Conservation (phyloP, 2,797 vertebrate species). For the Pristis pectinata region DNA sequence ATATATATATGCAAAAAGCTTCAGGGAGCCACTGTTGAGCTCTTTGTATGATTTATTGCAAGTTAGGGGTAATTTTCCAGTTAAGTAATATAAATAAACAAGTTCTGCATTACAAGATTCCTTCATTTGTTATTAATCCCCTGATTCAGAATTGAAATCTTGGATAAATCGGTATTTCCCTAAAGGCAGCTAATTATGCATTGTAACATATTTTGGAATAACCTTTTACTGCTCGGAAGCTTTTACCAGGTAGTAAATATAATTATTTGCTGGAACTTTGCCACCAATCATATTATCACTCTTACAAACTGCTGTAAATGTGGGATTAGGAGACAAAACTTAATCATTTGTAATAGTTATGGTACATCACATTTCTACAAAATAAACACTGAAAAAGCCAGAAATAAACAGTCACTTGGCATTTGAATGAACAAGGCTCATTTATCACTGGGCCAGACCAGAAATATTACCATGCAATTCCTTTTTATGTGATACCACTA, state of each 20-base stretch:
- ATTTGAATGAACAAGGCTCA: neutral
- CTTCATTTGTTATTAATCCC: neutral
- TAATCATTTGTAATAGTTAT: neutral
- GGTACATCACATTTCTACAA: neutral
- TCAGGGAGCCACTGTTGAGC: neutral
- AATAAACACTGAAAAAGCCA: neutral
- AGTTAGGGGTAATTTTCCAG: neutral
- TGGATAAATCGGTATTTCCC: neutral
- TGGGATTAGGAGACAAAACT: neutral
- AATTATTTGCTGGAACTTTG: neutral
- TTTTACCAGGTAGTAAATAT: neutral
- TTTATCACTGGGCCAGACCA: neutral
- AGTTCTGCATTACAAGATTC: no score
- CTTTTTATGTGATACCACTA: no score
- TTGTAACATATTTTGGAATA: slow-evolving; percentile 12
- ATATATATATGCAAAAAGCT: neutral
- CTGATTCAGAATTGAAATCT: neutral
- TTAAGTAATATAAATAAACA: neutral
- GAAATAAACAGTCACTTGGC: neutral
- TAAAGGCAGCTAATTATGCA: neutral
- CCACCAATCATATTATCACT: neutral
- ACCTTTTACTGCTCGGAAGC: neutral
- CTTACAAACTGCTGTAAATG: neutral
- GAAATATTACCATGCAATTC: neutral
- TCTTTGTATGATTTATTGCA: slow-evolving; percentile 10